Evolutionary conservation across 1,140 invertebrate species (phyloP), one percentile per base, ranked within the genome.

Genomic region (Octopus bimaculoides): DNA sequence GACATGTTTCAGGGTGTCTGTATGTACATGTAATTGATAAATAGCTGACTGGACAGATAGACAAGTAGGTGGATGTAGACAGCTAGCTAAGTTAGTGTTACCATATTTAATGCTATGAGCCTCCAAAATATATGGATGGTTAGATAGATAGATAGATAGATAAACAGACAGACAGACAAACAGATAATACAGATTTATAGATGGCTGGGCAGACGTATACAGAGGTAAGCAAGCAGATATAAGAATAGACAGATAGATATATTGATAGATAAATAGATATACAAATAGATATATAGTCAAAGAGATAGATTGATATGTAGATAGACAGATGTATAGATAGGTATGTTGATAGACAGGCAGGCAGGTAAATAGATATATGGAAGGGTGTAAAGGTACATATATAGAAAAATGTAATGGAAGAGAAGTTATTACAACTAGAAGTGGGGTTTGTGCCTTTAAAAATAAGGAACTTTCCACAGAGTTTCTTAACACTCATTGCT

Each of bases 361-460:
- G 53, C n/a, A 26, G 20, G 20, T 7, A 9, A 17, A 66, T 14
- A 41, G 54, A 69, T 56, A 69, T 10, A 78, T 54, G 66, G 77
- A 66, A 9, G 69, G 54, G 53, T n/a, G 9, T 14, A 55, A 9
- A n/a, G 41, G 17, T 9, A 78, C 54, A 78, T 17, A 78, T 20
- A 78, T 41, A 78, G 78, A 74, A 69, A 52, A 52, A 52, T n/a
- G 20, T 52, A 14, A 26, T 6, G 61, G 54, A 41, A 74, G 75
- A 52, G 9, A 61, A 17, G 4, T 61, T 54, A 5, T 52, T 55
- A 80, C 55, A 77, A 76, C 77, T 54, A 80, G 75, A n/a, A 55
- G 41, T 52, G 56, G 56, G 56, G 56, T 61, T 61, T 12, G 9
- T 61, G 4, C 17, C 56, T 17, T 61, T 17, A 61, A 12, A 17